Evolutionary conservation across 2,113 vertebrate species (phyloP).

Genomic region (Aptenodytes patagonicus): DNA sequence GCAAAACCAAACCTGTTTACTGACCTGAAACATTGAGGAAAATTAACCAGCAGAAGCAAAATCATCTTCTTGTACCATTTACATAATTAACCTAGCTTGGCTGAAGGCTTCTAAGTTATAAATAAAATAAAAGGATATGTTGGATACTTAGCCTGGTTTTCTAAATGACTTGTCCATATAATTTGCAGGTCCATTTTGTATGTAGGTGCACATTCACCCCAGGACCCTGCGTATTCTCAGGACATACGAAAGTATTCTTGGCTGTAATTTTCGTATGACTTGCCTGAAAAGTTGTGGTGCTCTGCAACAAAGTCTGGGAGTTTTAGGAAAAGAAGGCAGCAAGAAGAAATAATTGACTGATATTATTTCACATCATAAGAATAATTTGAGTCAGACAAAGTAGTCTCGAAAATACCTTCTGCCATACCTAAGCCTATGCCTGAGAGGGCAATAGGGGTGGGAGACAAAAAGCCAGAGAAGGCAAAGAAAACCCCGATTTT

Average conservation of each 20-base stretch:
- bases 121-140: slow-evolving; percentile 15
- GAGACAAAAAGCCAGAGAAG: neutral
- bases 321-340: neutral
- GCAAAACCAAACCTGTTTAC: neutral
- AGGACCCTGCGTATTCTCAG: neutral
- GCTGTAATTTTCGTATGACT: neutral
- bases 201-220: neutral
- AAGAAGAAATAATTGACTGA: neutral
- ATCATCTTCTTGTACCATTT: neutral
- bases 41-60: neutral
- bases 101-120: neutral
- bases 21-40: neutral
- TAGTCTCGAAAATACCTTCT: neutral
- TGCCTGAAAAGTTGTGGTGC: neutral
- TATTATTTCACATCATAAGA: neutral
- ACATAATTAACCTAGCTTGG: neutral
- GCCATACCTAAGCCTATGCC: neutral
- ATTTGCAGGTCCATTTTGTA: neutral
- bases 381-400: neutral
- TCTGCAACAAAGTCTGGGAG: neutral
- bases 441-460: neutral
- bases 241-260: neutral
- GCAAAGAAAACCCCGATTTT: neutral
- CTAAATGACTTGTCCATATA: neutral
- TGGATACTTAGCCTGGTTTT: neutral